Evolutionary conservation across 1,140 invertebrate genomes (phyloP), one percentile per base, ranked within the genome.

Genomic region (Drosophila saltans): DNA sequence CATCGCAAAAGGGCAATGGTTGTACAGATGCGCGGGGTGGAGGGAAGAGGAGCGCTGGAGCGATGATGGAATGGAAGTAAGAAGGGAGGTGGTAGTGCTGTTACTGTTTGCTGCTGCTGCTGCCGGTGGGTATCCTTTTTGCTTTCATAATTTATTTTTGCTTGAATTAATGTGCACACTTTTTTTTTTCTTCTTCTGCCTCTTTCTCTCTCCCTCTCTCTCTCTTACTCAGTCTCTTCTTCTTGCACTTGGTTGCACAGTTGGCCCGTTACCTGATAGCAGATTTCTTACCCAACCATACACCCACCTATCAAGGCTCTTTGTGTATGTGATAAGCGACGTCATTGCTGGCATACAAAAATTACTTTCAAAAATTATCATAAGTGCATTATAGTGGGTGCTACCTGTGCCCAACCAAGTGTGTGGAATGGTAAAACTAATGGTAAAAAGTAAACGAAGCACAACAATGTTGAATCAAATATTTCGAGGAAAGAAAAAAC

Each of bases 81-180:
- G 4, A 4, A 30, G 28, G 4, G 28, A 30, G 28, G 39, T 2
- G 45, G 41, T n/a, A 26, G 24, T 26, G 45, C 9, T 52, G 45
- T 8, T 52, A 11, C 6, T 52, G 21, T 7, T 43, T 55, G 64
- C 41, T 43, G 45, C 21, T 48, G 43, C 16, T 45, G 7, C 45
- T 21, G 45, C 45, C 45, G 45, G 45, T 52, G 45, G 45, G 45
- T 52, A 52, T 52, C 66, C 69, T 72, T 78, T 83, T 80, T 83
- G 80, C 83, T 78, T 80, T 88, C 74, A 83, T 88, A 88, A 88
- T 88, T 88, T 88, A 89, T 88, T 88, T 88, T 88, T 88, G 85
- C 83, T 88, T 88, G 83, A 88, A 88, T 88, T 88, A 88, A 88
- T 88, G 84, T 89, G 83, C 86, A 88, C 83, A 88, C 84, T 88